Conservation (phyloP, 1,140 invertebrate genomes). For the Trigoniulus corallinus region DNA sequence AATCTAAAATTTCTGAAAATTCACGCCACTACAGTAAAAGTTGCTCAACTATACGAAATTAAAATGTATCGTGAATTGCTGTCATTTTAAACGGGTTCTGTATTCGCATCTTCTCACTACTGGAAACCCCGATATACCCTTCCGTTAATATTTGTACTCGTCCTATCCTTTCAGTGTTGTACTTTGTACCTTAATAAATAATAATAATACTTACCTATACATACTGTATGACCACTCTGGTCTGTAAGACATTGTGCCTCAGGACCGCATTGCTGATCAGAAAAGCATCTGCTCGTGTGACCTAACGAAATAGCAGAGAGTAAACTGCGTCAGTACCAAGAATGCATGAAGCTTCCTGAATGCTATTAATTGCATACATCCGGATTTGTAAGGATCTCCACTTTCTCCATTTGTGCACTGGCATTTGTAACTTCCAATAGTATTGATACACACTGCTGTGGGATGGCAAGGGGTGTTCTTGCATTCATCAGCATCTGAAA, state of each 20-base stretch:
- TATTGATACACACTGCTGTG: slow-evolving; percentile 57
- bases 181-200: no score
- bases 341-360: background rate
- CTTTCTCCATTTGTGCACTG: slow-evolving; percentile 32
- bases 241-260: background rate
- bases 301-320: background rate
- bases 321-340: background rate
- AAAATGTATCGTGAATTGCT: no score
- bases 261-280: background rate
- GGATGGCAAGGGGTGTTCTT: slow-evolving; percentile 50
- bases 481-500: slow-evolving; percentile 28
- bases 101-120: no score
- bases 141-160: no score
- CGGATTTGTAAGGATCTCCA: slow-evolving; percentile 16
- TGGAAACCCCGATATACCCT: no score
- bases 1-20: no score
- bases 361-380: slow-evolving; percentile 11
- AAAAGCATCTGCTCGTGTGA: background rate
- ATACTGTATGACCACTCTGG: background rate
- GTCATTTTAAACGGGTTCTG: no score
- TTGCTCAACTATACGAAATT: no score
- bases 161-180: no score
- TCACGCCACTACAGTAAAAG: no score
- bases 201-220: background rate
- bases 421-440: slow-evolving; percentile 60